These are phyloP conservation scores for Cephus pygmeus DNA, from an alignment of 2,888 invertebrate species.

Conservation along the genomic window DNA sequence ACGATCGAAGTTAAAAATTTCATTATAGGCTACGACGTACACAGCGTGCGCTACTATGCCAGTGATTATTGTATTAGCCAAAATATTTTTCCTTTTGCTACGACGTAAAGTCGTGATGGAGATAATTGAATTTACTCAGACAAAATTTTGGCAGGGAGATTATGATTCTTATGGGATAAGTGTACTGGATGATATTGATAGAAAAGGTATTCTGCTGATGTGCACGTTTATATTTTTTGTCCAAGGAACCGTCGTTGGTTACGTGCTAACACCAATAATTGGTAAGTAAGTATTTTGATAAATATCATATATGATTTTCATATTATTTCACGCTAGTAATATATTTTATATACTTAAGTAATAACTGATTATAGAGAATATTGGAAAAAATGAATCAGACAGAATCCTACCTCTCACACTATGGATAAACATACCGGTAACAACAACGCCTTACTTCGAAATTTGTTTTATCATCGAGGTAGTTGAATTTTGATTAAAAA, in stretches of 20 bases:
- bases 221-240: slow-evolving; percentile 31
- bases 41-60: slow-evolving; percentile 28
- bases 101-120: slow-evolving; percentile 25
- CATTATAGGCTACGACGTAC: slow-evolving; percentile 34
- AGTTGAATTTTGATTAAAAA: slow-evolving; percentile 2
- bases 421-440: slow-evolving; percentile 8
- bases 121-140: slow-evolving; percentile 31
- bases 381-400: slow-evolving; percentile 35
- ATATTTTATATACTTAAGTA: background rate
- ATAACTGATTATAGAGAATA: slow-evolving; percentile 28
- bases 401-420: slow-evolving; percentile 29
- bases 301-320: background rate
- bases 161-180: slow-evolving; percentile 30
- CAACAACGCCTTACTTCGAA: slow-evolving; percentile 34
- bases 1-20: background rate
- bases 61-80: slow-evolving; percentile 28
- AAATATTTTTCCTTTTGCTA: slow-evolving; percentile 25
- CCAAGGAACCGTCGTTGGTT: slow-evolving; percentile 28
- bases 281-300: slow-evolving; percentile 22
- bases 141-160: slow-evolving; percentile 33
- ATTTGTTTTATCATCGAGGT: slow-evolving; percentile 21
- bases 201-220: slow-evolving; percentile 29
- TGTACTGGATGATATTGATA: slow-evolving; percentile 31
- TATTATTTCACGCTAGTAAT: background rate
- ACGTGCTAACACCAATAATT: slow-evolving; percentile 32